Percentiles rank a stretch among this genome's conserved stretches.
Evolutionary conservation across 2,888 invertebrate genomes (phyloP).

Genomic region (Acanthosepion pharaonis): DNA sequence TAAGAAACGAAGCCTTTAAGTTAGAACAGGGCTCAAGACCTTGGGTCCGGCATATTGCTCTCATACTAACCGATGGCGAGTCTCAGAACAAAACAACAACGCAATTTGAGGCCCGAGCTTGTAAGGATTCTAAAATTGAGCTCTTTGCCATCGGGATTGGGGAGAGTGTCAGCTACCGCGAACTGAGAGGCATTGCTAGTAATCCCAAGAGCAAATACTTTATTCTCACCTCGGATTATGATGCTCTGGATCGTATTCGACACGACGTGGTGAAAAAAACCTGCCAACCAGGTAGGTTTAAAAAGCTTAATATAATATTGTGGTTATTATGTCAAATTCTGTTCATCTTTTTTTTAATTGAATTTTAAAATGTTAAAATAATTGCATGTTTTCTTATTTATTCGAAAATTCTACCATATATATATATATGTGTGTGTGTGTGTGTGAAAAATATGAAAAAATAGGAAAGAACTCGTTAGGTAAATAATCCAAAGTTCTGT

Average conservation of each 20-base stretch:
- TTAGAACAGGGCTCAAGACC: conserved; percentile 51
- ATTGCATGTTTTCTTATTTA: too few species aligned
- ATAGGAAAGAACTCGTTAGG: too few species aligned
- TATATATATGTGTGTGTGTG: too few species aligned
- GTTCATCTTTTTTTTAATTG: background rate
- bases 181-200: conserved; percentile 64
- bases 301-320: background rate
- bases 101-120: conserved; percentile 57
- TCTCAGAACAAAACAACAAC: conserved; percentile 61
- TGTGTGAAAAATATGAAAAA: too few species aligned
- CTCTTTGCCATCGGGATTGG: conserved; percentile 69
- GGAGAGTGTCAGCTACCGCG: conserved; percentile 56
- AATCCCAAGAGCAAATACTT: conserved; percentile 59
- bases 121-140: conserved; percentile 59
- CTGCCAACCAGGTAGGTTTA: background rate
- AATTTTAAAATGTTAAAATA: too few species aligned
- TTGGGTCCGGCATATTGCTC: conserved; percentile 61
- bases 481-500: too few species aligned
- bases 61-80: conserved; percentile 68
- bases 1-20: conserved; percentile 56
- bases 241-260: conserved; percentile 55
- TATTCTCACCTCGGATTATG: conserved; percentile 62
- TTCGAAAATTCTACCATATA: too few species aligned
- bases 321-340: background rate
- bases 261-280: background rate